phyloP scores from a whole-genome alignment of 2,797 vertebrate species.

The Otolemur crassicaudatus region DNA sequence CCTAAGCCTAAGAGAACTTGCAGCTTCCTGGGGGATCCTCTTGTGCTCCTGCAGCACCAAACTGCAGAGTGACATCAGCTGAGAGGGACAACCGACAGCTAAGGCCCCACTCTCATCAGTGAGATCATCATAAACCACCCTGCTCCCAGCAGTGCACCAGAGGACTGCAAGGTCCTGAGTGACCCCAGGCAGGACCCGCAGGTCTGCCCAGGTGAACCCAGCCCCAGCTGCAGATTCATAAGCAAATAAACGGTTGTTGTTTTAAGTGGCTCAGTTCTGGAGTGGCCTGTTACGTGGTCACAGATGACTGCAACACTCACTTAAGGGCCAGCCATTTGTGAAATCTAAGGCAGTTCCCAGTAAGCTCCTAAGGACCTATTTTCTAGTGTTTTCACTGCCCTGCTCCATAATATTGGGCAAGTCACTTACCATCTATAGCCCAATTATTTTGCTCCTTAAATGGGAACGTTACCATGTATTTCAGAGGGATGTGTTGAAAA shows the following conservation, averaged over 20 bases:
- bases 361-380: background rate
- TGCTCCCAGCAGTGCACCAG: background rate
- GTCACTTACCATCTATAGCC: background rate
- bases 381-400: background rate
- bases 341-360: background rate
- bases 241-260: background rate
- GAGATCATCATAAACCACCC: slow-evolving; percentile 10
- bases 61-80: background rate
- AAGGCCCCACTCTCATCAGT: background rate
- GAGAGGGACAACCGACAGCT: background rate
- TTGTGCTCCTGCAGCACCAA: background rate
- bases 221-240: background rate
- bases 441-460: slow-evolving; percentile 38
- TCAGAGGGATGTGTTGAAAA: background rate
- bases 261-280: background rate
- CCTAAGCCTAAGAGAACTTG: background rate
- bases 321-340: background rate
- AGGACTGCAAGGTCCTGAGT: background rate
- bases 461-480: background rate
- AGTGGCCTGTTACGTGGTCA: background rate
- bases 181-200: background rate
- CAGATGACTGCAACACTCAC: background rate
- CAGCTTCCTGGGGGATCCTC: background rate
- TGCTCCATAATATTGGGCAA: background rate
- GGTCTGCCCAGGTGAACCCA: background rate